Conservation (phyloP, 2,888 invertebrate genomes). For the Heterodera filipjevi region DNA sequence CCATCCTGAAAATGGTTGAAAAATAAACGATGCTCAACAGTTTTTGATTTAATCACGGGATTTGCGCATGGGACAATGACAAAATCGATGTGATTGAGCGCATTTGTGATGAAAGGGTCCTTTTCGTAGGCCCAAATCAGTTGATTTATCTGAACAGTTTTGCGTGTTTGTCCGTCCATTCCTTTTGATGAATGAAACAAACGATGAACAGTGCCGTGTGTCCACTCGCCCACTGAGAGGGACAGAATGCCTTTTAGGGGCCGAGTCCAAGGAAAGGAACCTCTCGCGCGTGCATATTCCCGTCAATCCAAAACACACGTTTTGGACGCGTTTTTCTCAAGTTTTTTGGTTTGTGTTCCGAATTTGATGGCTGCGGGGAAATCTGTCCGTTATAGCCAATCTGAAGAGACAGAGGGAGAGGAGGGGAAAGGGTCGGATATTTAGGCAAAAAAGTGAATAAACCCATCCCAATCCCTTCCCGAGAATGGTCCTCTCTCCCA, state of each 20-base stretch:
- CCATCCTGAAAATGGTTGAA: conserved; percentile 39
- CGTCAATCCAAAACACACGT: conserved; percentile 64
- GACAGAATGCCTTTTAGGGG: not conserved
- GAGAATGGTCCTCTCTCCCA: too few species aligned
- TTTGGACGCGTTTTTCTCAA: conserved; percentile 45
- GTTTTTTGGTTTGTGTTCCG: conserved; percentile 31
- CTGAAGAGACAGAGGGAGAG: conserved; percentile 33
- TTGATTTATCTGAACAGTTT: conserved; percentile 37
- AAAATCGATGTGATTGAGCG: conserved; percentile 58
- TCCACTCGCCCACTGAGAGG: conserved; percentile 59
- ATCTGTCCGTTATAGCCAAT: conserved; percentile 43
- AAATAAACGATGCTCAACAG: not conserved
- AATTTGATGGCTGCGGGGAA: not conserved
- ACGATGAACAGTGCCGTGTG: conserved; percentile 65
- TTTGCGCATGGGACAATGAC: conserved; percentile 63
- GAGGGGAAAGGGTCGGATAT: too few species aligned
- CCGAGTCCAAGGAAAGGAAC: not conserved
- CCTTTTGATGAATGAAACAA: conserved; percentile 49
- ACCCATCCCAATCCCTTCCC: conserved; percentile 9
- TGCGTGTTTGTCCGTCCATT: too few species aligned
- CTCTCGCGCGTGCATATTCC: conserved; percentile 62
- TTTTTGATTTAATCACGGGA: conserved; percentile 47
- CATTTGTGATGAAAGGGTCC: conserved; percentile 55
- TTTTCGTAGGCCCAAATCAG: conserved; percentile 59
- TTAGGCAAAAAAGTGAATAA: too few species aligned